Conservation (phyloP, 37 sponge, comb jelly and placozoan species). For the Bolinopsis microptera region DNA sequence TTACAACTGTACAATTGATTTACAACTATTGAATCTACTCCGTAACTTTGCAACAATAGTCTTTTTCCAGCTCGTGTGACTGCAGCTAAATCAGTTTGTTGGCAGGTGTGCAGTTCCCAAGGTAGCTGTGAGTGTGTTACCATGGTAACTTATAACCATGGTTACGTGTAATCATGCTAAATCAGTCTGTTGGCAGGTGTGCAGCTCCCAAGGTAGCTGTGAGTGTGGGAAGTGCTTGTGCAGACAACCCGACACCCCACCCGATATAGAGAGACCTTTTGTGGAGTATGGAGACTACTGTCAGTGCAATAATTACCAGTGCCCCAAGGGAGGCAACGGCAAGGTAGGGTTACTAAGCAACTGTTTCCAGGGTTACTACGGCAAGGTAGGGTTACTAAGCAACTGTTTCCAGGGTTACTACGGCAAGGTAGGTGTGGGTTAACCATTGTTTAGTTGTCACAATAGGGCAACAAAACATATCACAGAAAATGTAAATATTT, state of each 20-base stretch:
- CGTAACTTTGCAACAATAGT: no score
- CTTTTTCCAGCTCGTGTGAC: no score
- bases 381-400: no score
- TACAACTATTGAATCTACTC: no score
- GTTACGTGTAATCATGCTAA: no score
- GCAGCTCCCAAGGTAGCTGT: not conserved
- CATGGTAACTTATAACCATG: no score
- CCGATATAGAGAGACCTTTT: not conserved
- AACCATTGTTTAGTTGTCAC: no score
- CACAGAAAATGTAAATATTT: no score
- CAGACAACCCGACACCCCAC: not conserved
- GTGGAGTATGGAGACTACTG: conserved; percentile 8
- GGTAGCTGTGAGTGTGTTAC: conserved; percentile 41
- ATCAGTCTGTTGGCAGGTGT: not conserved
- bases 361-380: not conserved
- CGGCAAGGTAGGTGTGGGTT: not conserved
- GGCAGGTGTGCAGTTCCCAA: not conserved
- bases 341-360: no score
- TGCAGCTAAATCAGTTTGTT: no score
- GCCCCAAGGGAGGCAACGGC: not conserved
- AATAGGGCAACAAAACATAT: no score
- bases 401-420: not conserved
- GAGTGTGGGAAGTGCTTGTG: conserved; percentile 14
- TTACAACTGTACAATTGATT: no score
- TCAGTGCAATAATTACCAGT: conserved; percentile 14